phyloP scores from a whole-genome alignment of 2,113 vertebrate genomes.

The Alces alces region DNA sequence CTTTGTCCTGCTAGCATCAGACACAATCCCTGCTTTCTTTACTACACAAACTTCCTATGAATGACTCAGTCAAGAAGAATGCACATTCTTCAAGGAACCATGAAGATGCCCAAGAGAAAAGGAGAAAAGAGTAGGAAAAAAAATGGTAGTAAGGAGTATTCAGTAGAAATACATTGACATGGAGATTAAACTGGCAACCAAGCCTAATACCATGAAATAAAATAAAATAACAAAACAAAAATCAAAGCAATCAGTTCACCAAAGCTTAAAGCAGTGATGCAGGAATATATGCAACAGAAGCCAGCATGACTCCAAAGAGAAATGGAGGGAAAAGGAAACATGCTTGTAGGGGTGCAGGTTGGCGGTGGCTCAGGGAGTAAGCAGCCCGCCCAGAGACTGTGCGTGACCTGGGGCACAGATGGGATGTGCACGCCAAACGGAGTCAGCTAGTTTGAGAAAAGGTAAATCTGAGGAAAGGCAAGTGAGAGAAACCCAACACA shows the following conservation, averaged over 20 bases:
- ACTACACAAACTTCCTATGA: not conserved
- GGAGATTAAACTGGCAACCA: not conserved
- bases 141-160: not conserved
- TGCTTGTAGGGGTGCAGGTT: rapidly evolving
- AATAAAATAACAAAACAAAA: not conserved
- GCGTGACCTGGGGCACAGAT: rapidly evolving
- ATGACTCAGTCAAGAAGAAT: not conserved
- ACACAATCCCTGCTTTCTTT: not conserved
- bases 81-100: not conserved
- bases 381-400: too few relatives aligned
- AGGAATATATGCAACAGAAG: not conserved
- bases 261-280: not conserved
- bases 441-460: not conserved
- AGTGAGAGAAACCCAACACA: not conserved
- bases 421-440: too few relatives aligned
- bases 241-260: not conserved
- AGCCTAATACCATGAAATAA: not conserved
- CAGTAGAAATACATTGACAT: not conserved
- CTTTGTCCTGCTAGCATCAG: not conserved
- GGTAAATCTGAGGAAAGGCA: not conserved
- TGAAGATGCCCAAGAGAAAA: not conserved
- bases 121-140: not conserved
- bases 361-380: too few relatives aligned
- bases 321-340: not conserved
- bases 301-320: too few relatives aligned